Evolutionary conservation across 2,113 vertebrate species (phyloP), one percentile per base, ranked within the genome.

Genomic region (Elgaria multicarinata): DNA sequence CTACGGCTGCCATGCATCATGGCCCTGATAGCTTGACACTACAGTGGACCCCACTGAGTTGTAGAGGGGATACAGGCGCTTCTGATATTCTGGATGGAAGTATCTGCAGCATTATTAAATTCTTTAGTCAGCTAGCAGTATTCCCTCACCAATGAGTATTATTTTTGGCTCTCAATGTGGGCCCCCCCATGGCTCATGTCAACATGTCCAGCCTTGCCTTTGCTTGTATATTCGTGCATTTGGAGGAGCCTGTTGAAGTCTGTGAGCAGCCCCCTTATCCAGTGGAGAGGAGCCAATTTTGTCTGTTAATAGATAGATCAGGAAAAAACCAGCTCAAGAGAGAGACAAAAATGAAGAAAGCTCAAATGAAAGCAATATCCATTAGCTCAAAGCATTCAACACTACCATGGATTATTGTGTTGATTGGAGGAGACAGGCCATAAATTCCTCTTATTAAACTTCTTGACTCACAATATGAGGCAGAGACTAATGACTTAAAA

Each of bases 401-500:
- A 14, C 71, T 2, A 28, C 93, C 42, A 5, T 85, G 94, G 93
- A 93, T 83, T 90, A 75, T 91, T 18, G 62, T 74, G 3, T 84
- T 62, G 93, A 89, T 90, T 33, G 20, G 87, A 87, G 92, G 89
- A 96, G 92, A 94, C 93, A 62, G n/a, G 22, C 90, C 94, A 87
- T 96, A 93, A 94, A 96, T 95, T 95, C 91, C 91, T 87, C 95
- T 92, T 31, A n/a, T 42, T 90, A 93, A 95, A 91, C 91, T 85
- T 93, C 93, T 93, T 81, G 5, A 92, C 91, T 86, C 66, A 1
- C 93, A 94, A 22, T 88, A 88, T 90, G 92, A 96, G 95, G 92
- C 77, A 86, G 93, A 95, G 95, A 95, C 78, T 94, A 95, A 96
- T 72, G 84, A 91, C 94, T 95, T 78, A 85, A 95, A 95, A 96